A percentile compares a stretch with the other conserved stretches of the same genome.
These are phyloP conservation scores for Burhinus bistriatus DNA, from an alignment of 2,113 vertebrate genomes.

Conservation along the genomic window DNA sequence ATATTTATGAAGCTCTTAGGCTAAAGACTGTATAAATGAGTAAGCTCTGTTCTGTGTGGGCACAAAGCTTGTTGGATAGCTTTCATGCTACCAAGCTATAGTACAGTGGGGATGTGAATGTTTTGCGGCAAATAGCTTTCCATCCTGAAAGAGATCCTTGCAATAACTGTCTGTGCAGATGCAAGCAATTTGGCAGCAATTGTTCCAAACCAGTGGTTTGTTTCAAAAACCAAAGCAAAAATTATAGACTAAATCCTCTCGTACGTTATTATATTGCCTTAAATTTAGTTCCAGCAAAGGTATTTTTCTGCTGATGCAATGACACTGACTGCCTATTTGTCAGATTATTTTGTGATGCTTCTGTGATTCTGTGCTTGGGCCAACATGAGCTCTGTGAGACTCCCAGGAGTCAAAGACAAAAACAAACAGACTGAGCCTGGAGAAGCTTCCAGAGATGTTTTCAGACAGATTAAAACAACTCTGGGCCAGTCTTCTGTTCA, in stretches of 20 bases:
- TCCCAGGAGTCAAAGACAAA: background rate
- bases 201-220: conserved; percentile 54
- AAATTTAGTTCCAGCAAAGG: conserved; percentile 39
- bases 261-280: conserved; percentile 2
- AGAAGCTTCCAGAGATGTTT: background rate
- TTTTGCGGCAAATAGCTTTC: background rate
- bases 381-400: background rate
- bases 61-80: background rate
- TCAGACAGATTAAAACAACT: background rate
- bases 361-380: background rate
- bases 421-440: background rate
- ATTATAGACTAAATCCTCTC: conserved; percentile 17
- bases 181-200: conserved; percentile 37
- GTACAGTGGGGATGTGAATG: background rate
- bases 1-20: background rate
- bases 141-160: conserved; percentile 19
- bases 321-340: background rate
- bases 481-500: background rate
- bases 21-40: background rate
- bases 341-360: background rate
- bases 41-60: background rate
- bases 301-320: conserved; percentile 37
- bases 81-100: background rate
- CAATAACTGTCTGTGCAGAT: conserved; percentile 10
- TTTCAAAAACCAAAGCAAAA: conserved; percentile 44